Conservation (phyloP, 2,113 vertebrate genomes). For the Larimichthys polyactis region DNA sequence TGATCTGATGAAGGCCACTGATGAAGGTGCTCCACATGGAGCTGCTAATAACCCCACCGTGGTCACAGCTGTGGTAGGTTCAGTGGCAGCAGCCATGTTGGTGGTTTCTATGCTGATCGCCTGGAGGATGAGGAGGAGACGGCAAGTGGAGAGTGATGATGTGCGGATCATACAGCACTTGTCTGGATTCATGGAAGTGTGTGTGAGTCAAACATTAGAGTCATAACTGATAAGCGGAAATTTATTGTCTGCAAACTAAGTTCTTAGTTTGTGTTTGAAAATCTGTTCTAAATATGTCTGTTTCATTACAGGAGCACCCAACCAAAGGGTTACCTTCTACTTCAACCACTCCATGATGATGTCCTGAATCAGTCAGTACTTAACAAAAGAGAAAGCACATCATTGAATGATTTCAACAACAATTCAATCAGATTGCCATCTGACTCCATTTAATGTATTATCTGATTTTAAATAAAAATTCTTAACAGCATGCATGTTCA, state of each 20-base stretch:
- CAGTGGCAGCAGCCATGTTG: slow-evolving; percentile 69
- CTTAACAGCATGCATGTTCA: slow-evolving; percentile 22
- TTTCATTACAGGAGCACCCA: slow-evolving; percentile 30
- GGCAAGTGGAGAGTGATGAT: not conserved
- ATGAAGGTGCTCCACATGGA: slow-evolving; percentile 12
- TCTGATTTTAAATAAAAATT: slow-evolving; percentile 13
- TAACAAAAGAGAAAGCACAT: not conserved
- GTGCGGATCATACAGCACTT: slow-evolving; percentile 38
- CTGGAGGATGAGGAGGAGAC: slow-evolving; percentile 70
- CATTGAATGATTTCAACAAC: not conserved
- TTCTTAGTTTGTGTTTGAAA: not conserved
- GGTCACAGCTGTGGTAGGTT: slow-evolving; percentile 71
- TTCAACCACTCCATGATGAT: slow-evolving; percentile 18
- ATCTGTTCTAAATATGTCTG: not conserved
- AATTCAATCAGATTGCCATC: not conserved
- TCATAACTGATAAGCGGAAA: not conserved
- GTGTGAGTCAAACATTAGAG: not conserved
- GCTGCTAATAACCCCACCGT: slow-evolving; percentile 53
- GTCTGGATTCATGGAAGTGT: slow-evolving; percentile 38
- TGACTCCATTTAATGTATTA: not conserved
- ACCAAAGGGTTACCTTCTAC: slow-evolving; percentile 2
- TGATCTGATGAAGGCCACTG: slow-evolving; percentile 59
- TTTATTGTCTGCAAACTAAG: not conserved
- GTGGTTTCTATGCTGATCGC: slow-evolving; percentile 76
- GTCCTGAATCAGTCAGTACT: not conserved